Evolutionary conservation across 30 jellyfish, hydroid and myxozoan species (phyloP).

Genomic region (Catostylus mosaicus): DNA sequence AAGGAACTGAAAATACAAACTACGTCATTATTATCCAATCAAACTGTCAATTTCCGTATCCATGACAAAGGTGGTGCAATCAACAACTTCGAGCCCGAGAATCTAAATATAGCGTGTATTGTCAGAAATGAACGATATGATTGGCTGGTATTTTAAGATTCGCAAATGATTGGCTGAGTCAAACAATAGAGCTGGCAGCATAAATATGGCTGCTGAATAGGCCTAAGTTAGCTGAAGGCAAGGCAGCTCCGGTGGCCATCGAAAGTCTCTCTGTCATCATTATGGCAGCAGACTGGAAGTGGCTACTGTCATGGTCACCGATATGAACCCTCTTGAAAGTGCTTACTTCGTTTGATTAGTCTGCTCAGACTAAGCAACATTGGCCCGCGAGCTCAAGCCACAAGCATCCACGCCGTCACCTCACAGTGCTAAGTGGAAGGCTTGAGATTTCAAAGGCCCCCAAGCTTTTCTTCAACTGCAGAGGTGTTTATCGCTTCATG

Average conservation of each 20-base stretch:
- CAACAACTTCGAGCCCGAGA: no score
- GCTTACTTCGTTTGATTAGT: conserved; percentile 77
- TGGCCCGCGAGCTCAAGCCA: conserved; percentile 78
- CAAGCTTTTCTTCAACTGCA: conserved; percentile 48
- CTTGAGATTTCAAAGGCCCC: conserved; percentile 82
- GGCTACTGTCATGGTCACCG: conserved; percentile 68
- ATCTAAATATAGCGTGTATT: no score
- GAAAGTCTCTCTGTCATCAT: background rate
- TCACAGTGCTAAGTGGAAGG: conserved; percentile 71
- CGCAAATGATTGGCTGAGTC: conserved; percentile 18
- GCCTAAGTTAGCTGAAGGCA: conserved; percentile 17
- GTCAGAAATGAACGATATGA: no score
- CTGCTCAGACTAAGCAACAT: conserved; percentile 66
- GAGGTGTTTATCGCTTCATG: conserved; percentile 38
- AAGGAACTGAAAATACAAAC: no score
- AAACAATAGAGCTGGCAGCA: conserved; percentile 10
- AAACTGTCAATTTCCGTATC: no score
- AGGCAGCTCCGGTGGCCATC: conserved; percentile 38
- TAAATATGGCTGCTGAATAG: background rate
- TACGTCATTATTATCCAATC: no score
- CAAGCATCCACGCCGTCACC: conserved; percentile 81
- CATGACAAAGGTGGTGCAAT: no score
- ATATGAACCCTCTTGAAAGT: conserved; percentile 12
- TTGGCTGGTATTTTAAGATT: background rate
- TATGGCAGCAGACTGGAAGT: conserved; percentile 54